Base-by-base conservation (phyloP, 2,113 vertebrate genomes). In the Mionectes macconnelli region DNA sequence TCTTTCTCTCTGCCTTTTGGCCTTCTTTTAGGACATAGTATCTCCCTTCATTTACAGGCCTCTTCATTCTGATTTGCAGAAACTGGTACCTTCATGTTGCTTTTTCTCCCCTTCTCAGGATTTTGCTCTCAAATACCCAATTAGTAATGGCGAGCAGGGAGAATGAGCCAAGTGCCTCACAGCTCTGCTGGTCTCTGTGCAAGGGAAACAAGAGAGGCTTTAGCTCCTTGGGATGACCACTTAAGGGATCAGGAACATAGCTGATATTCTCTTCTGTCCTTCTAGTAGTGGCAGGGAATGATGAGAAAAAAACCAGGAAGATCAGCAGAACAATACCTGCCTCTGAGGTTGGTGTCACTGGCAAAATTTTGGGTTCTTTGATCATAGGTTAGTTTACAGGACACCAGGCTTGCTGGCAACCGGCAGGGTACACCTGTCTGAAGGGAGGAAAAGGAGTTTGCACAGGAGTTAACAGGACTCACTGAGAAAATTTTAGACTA, bases 141-240 rank as follows among this genome's bases (percentile, higher is more conserved):
- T 17, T 3, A 52, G 28, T 74, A 87, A 75, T 0, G 0, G 31
- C 0, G 1, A 84, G 35, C 42, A 79, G 7, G 13, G 20, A 3
- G 12, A 81, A 79, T 50, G 4, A 8, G 56, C 21, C 27, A 70
- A 75, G 17, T 3, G 12, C 28, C 31, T 70, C 42, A 40, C 23
- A 31, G 52, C 6, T 66, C 31, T 67, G 25, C 12, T 56, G 9
- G n/a, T 53, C 27, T 50, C 50, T 59, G 31, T 24, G 23, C 19
- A 50, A 19, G 9, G 7, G 22, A 57, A 73, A 63, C 1, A 28
- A 42, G 7, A 39, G 18, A 81, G 14, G 50, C 35, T 64, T 37
- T 44, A 80, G 31, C 22, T 31, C 25, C 50, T 73, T 50, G 14
- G 50, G 25, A 64, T 57, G 22, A 57, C 14, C 50, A 33, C 8